Base-by-base conservation (phyloP, 1,140 invertebrate species). In the Mesaphorura yosii region DNA sequence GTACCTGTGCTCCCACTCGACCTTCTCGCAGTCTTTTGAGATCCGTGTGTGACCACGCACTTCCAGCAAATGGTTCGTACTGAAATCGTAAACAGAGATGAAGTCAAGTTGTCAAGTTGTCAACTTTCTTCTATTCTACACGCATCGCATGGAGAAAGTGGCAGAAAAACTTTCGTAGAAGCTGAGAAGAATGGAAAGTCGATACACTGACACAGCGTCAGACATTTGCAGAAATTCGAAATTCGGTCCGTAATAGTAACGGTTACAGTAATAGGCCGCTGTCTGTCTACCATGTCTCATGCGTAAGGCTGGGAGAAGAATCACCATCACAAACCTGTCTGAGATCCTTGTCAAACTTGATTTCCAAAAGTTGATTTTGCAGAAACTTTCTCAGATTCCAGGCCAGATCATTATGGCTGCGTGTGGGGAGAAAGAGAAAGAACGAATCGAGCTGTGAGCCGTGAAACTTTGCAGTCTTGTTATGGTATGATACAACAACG, bases 11-110 rank as follows among this genome's bases (percentile, higher is more conserved):
- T 53, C 63, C 64, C n/a, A 66, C 63, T 39, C 59, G 57, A 51
- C 66, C 66, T 44, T 64, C 57, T 42, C 60, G 42, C 14, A 67
- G 47, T 28, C 65, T 48, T 6, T 60, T 57, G 3, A 67, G 57
- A 50, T 67, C 66, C 1, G 89, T 92, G 64, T 92, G 88, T 62
- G 86, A 86, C 82, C 84, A 87, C 62, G 78, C 78, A 66, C 79
- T 83, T 58, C 77, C 76, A 40, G 81, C 78, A 84, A 86, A 88
- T 53, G 86, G 83, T 54, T 86, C 80, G 42, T 82, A 75, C 40
- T 76, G 52, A 10, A n/a, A 34, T 34, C 31, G n/a, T 34, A 34
- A 10, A 10, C 10, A 34, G 31, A 34, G 31, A 10, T 10, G n/a
- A 34, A 34, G n/a, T 34, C 10, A n/a, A 34, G n/a, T 10, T 10